phyloP scores from a whole-genome alignment of 2,888 invertebrate species.

The Brenthis hecate region DNA sequence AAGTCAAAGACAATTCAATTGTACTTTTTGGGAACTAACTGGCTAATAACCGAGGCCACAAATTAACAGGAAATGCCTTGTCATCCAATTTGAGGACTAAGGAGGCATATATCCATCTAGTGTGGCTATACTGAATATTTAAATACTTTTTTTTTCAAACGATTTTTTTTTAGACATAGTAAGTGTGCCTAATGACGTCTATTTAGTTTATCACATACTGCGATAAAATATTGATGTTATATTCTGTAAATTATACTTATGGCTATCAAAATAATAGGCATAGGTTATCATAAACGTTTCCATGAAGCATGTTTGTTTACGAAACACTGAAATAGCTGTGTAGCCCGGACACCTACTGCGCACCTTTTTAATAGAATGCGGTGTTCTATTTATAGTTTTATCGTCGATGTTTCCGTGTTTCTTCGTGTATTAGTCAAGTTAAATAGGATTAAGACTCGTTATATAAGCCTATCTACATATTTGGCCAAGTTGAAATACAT shows the following conservation, averaged over 20 bases:
- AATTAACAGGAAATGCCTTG: conserved; percentile 17
- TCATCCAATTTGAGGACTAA: conserved; percentile 19
- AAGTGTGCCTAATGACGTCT: too few relatives aligned
- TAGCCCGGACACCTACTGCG: conserved; percentile 33
- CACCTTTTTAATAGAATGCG: conserved; percentile 34
- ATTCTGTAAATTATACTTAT: not conserved
- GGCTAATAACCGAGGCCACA: conserved; percentile 19
- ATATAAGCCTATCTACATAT: not conserved
- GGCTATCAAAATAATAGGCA: not conserved
- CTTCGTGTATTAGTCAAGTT: conserved; percentile 12
- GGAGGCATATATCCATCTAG: not conserved
- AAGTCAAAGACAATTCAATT: conserved; percentile 20
- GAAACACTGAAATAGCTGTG: conserved; percentile 32
- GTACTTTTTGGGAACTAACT: conserved; percentile 9
- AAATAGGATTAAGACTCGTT: conserved; percentile 5
- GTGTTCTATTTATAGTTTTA: conserved; percentile 31
- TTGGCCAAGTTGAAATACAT: not conserved
- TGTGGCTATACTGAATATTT: not conserved
- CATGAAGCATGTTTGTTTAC: conserved; percentile 17
- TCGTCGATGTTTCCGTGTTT: conserved; percentile 26
- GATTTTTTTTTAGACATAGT: too few relatives aligned
- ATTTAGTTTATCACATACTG: too few relatives aligned
- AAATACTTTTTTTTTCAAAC: not conserved
- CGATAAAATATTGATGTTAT: too few relatives aligned
- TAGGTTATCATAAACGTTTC: not conserved